Evolutionary conservation across 2,888 invertebrate genomes (phyloP).

Genomic region (Atherix ibis): DNA sequence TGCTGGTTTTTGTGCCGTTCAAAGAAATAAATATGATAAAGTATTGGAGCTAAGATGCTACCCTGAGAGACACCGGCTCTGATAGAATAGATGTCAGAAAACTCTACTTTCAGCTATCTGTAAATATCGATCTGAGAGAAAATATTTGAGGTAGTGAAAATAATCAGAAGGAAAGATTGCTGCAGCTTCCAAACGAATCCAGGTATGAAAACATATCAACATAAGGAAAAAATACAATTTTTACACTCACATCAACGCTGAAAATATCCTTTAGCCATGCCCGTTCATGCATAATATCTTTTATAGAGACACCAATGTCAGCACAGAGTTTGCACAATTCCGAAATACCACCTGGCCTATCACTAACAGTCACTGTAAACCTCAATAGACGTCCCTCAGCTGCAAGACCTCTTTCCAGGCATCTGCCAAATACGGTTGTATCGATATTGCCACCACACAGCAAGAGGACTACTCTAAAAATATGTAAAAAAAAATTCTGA

Average conservation of each 20-base stretch:
- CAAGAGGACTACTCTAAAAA: constrained; percentile 59
- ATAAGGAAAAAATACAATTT: too few species aligned
- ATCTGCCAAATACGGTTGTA: constrained; percentile 75
- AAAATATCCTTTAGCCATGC: constrained; percentile 92
- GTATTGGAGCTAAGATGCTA: too few species aligned
- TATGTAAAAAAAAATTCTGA: not conserved
- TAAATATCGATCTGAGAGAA: too few species aligned
- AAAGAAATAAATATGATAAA: too few species aligned
- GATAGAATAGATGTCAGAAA: too few species aligned
- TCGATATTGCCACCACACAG: constrained; percentile 86
- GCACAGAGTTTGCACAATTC: constrained; percentile 65
- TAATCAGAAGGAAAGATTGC: not conserved
- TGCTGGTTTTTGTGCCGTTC: too few species aligned
- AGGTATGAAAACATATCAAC: too few species aligned
- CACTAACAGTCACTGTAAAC: constrained; percentile 65
- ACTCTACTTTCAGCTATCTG: too few species aligned
- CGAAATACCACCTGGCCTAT: constrained; percentile 76
- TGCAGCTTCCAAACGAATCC: too few species aligned
- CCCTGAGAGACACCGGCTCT: too few species aligned
- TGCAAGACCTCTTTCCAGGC: constrained; percentile 74
- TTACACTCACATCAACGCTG: constrained; percentile 41
- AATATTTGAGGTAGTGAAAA: too few species aligned
- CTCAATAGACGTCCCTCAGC: constrained; percentile 65
- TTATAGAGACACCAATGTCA: constrained; percentile 71
- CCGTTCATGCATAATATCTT: constrained; percentile 90